Conservation (phyloP, 2,797 vertebrate genomes). For the Atherinosoma microstoma region DNA sequence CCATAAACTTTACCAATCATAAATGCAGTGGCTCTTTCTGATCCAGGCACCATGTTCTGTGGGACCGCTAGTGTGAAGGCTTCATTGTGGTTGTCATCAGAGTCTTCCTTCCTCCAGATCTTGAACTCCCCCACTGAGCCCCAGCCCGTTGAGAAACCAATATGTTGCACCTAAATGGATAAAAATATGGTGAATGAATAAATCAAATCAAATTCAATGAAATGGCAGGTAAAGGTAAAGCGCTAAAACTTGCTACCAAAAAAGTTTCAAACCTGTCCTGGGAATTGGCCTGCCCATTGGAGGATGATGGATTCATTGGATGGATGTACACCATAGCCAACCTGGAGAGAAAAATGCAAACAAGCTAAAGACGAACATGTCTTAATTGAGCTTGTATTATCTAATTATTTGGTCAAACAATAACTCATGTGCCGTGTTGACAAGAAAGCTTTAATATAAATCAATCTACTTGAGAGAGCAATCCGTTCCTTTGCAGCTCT, state of each 20-base stretch:
- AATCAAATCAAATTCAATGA: not conserved
- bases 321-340: slow-evolving; percentile 88
- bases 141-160: slow-evolving; percentile 97
- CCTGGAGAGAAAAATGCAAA: slow-evolving; percentile 76
- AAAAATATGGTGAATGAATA: slow-evolving; percentile 6
- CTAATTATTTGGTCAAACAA: slow-evolving; percentile 8
- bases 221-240: not conserved
- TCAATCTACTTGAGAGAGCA: slow-evolving; percentile 44
- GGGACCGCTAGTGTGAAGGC: slow-evolving; percentile 94
- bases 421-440: slow-evolving; percentile 5
- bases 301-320: slow-evolving; percentile 90
- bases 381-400: slow-evolving; percentile 3
- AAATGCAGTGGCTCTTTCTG: slow-evolving; percentile 90
- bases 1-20: slow-evolving; percentile 87
- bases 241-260: not conserved
- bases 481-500: slow-evolving; percentile 40
- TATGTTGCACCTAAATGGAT: slow-evolving; percentile 83
- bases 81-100: slow-evolving; percentile 95
- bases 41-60: slow-evolving; percentile 92
- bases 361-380: not conserved
- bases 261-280: slow-evolving; percentile 79
- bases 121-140: slow-evolving; percentile 95
- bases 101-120: slow-evolving; percentile 95
- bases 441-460: slow-evolving; percentile 35
- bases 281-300: slow-evolving; percentile 84